Base-by-base conservation (phyloP, 2,797 vertebrate genomes). In the Xiphophorus birchmanni region DNA sequence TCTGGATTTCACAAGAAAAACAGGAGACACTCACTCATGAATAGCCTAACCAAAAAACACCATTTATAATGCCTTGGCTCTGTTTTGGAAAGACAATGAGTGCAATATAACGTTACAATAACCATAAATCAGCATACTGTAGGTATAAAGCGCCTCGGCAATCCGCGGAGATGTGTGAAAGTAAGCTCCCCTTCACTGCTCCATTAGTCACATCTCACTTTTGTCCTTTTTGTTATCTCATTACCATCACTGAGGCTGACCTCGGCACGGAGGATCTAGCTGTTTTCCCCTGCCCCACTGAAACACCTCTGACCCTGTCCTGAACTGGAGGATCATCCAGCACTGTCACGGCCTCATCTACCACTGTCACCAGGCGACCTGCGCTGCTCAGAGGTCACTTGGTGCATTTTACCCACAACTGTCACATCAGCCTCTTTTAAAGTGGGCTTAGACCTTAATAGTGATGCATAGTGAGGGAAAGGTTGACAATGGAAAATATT, bases 251-350 rank as follows among this genome's bases (percentile, higher is more conserved):
- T 93, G 93, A 94, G 73, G 92, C 82, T 91, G 91, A 94, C 92
- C 93, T 92, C 84, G 2, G 81, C 84, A 90, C 75, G 15, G 82
- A 81, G 87, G 80, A 83, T 92, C 92, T 94, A 95, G 91, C 92
- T 95, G 94, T 90, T 91, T 80, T 83, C 81, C 82, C 78, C 87
- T 80, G 87, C 88, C 95, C 92, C 86, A 77, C 86, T 91, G 89
- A 90, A 84, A 93, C 94, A 94, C 94, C 93, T 93, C 90, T 95
- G 92, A 94, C 95, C 95, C 86, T 6, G n/a, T 17, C 65, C 82
- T 96, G 95, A 96, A 95, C 95, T 84, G 91, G 65, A 95, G 95
- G 92, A 96, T 96, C 97, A 95, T 90, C 96, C 94, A 97, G 91
- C 90, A 94, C 92, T 94, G 94, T 94, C 94, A 92, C 86, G 35